Base-by-base conservation (phyloP, 53 echinoderm and acorn worm genomes). In the Luidia sarsii region DNA sequence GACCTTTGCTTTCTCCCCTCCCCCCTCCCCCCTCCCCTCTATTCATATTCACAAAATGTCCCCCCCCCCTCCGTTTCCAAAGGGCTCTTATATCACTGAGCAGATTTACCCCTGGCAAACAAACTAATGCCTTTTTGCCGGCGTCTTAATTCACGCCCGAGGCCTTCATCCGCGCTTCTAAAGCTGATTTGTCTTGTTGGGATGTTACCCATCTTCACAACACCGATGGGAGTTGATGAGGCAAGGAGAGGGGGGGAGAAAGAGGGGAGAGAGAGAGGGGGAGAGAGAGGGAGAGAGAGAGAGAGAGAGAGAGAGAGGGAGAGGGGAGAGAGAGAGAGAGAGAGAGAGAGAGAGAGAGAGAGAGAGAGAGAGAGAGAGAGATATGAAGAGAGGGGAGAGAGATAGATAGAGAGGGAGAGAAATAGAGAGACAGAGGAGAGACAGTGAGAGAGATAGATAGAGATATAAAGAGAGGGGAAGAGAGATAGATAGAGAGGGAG, bases 101-200 rank as follows among this genome's bases (percentile, higher is more conserved):
- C 48, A 71, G 54, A 71, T 71, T 52, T 71, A 53, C 71, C 35
- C 71, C 9, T 51, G 53, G 53, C 71, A 71, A 53, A 71, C 70
- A 71, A 71, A 53, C 71, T 71, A 53, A 33, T 52, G 48, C 52
- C 71, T 53, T 71, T 54, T 71, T 65, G 55, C 71, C 35, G 33
- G 71, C 35, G 71, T 71, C 54, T 52, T 71, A 71, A 71, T 52
- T 71, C 71, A 71, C 71, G 71, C 54, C 71, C 10, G 19, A 22
- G 71, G 71, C 71, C 28, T 29, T 50, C 50, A 22, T 20, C 11
- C 6, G 41, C 11, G 41, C 41, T 41, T 51, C 20, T 23, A 31
- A 19, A 33, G 54, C 70, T 33, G 70, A 71, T 31, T 35, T 23
- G 19, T 20, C 41, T 64, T 64, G 50, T 50, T 33, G 34, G 64